Evolutionary conservation across 2,797 vertebrate genomes (phyloP).

Genomic region (Rhabdomys pumilio): DNA sequence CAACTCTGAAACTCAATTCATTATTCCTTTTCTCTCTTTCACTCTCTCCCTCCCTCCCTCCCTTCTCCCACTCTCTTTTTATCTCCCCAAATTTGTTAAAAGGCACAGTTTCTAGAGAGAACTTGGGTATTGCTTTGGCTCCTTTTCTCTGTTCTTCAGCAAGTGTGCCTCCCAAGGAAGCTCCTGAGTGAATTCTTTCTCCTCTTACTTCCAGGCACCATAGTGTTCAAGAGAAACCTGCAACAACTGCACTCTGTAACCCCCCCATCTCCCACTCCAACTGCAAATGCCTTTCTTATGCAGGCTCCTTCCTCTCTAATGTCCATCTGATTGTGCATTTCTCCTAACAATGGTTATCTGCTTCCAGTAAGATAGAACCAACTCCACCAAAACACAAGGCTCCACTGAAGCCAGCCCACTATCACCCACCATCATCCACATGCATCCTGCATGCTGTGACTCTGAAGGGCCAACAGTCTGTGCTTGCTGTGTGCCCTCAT

Average conservation of each 20-base stretch:
- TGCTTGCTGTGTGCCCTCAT: fast-evolving
- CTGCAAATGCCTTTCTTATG: neutral
- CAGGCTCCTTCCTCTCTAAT: neutral
- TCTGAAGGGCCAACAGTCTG: neutral
- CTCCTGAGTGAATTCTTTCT: neutral
- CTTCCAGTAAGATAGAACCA: neutral
- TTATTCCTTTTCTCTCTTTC: neutral
- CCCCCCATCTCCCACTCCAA: neutral
- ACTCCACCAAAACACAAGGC: neutral
- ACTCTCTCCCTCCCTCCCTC: no score
- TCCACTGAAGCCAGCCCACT: neutral
- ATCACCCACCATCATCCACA: neutral
- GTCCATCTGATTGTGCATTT: neutral
- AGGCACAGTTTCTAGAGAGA: neutral
- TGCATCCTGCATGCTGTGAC: neutral
- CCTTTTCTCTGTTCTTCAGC: neutral
- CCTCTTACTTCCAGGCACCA: neutral
- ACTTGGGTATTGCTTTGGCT: neutral
- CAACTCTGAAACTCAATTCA: neutral
- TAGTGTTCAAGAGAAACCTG: neutral
- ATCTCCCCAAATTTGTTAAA: neutral
- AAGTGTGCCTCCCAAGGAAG: neutral
- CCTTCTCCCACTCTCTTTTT: no score
- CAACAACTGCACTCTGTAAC: neutral
- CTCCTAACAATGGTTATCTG: neutral